These are phyloP conservation scores for Gerris lacustris DNA, from an alignment of 2,888 invertebrate species.

Conservation along the genomic window DNA sequence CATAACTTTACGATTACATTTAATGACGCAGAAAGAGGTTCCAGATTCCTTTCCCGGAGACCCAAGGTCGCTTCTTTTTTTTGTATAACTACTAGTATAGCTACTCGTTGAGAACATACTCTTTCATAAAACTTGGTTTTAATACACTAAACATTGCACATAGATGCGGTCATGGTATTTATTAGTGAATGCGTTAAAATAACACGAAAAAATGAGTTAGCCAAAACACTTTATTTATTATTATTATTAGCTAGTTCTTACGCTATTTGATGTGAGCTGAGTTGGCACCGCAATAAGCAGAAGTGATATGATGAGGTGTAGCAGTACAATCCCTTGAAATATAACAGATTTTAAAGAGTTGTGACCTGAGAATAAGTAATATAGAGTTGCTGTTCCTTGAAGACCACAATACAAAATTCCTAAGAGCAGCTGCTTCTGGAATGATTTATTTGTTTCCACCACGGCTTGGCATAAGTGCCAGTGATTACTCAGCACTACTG, in stretches of 20 bases:
- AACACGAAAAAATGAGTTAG: too few species aligned
- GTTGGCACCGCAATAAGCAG: not conserved
- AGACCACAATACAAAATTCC: not conserved
- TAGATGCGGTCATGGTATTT: too few species aligned
- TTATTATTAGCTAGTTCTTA: not conserved
- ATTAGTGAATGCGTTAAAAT: too few species aligned
- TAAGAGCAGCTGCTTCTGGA: not conserved
- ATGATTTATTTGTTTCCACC: not conserved
- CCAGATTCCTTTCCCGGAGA: too few species aligned
- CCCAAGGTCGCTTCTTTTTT: too few species aligned
- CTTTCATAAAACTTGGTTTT: too few species aligned
- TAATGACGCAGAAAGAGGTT: too few species aligned
- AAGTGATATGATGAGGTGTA: not conserved
- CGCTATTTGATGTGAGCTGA: not conserved
- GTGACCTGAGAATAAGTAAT: not conserved
- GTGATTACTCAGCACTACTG: not conserved
- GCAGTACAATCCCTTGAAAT: not conserved
- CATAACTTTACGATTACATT: too few species aligned
- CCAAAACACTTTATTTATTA: too few species aligned
- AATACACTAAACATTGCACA: too few species aligned
- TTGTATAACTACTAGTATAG: too few species aligned
- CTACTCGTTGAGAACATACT: too few species aligned
- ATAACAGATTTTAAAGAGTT: not conserved
- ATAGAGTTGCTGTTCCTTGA: constrained; percentile 1
- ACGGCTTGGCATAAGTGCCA: not conserved